Percentiles rank a stretch among this genome's conserved stretches.
Conservation (phyloP, 1,140 invertebrate genomes). For the Nasonia giraulti region DNA sequence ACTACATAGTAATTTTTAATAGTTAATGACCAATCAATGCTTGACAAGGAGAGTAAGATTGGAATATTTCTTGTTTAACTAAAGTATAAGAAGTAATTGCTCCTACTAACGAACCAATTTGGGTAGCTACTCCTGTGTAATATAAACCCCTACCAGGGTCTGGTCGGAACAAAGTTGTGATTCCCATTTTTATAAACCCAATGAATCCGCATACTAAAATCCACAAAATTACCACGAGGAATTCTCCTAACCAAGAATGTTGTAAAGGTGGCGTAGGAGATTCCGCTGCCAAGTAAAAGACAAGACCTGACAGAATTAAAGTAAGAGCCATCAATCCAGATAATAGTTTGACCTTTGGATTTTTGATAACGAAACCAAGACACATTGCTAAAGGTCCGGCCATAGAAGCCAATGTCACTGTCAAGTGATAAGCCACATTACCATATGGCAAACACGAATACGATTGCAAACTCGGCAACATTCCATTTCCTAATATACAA, state of each 20-base stretch:
- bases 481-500: constrained; percentile 84
- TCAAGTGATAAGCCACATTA: constrained; percentile 86
- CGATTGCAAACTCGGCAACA: constrained; percentile 89
- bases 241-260: constrained; percentile 75
- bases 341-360: constrained; percentile 77
- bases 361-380: constrained; percentile 83
- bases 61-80: constrained; percentile 83
- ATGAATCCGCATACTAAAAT: constrained; percentile 80
- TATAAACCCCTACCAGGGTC: constrained; percentile 78
- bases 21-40: constrained; percentile 49
- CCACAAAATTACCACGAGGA: constrained; percentile 83
- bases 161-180: constrained; percentile 81
- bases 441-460: constrained; percentile 94
- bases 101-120: constrained; percentile 86
- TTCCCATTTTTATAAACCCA: constrained; percentile 88
- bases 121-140: constrained; percentile 85
- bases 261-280: constrained; percentile 86
- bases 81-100: constrained; percentile 84
- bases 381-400: constrained; percentile 90
- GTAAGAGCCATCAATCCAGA: constrained; percentile 74
- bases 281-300: constrained; percentile 81
- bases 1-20: background rate
- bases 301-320: constrained; percentile 78
- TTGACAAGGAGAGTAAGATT: constrained; percentile 65
- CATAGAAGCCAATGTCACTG: constrained; percentile 87